These are phyloP conservation scores for Metacarcinus magister DNA, from an alignment of 2,888 invertebrate species.

Conservation along the genomic window DNA sequence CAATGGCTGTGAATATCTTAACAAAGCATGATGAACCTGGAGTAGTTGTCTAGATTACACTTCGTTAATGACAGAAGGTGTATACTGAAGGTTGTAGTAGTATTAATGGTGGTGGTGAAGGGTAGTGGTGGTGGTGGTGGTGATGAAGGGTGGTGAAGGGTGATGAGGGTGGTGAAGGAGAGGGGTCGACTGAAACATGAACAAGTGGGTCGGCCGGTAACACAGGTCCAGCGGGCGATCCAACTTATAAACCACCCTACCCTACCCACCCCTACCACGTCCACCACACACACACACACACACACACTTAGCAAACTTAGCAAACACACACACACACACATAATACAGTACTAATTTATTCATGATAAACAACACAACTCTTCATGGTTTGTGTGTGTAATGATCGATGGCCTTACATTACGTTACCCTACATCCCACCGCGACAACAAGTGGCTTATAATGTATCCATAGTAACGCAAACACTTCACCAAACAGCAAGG, in stretches of 20 bases:
- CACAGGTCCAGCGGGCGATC: slow-evolving; percentile 9
- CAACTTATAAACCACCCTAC: neutral
- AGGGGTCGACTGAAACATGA: neutral
- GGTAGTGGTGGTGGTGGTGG: neutral
- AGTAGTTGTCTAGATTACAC: too few relatives aligned
- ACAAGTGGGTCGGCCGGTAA: slow-evolving; percentile 30
- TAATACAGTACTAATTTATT: too few relatives aligned
- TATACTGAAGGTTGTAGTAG: neutral
- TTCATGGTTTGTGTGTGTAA: neutral
- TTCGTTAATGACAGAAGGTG: neutral
- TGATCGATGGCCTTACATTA: neutral
- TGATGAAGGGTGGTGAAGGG: neutral
- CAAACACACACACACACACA: neutral
- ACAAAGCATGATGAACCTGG: too few relatives aligned
- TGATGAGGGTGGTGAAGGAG: slow-evolving; percentile 12
- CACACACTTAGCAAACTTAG: too few relatives aligned
- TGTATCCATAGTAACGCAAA: neutral
- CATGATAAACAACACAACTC: too few relatives aligned
- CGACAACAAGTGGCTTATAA: neutral
- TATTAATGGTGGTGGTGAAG: neutral
- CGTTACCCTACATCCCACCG: neutral
- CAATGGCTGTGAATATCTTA: too few relatives aligned
- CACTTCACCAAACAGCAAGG: too few relatives aligned
- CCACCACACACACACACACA: neutral
- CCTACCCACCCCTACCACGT: neutral